Base-by-base conservation (phyloP, 1,140 invertebrate species). In the Oscheius sp. region DNA sequence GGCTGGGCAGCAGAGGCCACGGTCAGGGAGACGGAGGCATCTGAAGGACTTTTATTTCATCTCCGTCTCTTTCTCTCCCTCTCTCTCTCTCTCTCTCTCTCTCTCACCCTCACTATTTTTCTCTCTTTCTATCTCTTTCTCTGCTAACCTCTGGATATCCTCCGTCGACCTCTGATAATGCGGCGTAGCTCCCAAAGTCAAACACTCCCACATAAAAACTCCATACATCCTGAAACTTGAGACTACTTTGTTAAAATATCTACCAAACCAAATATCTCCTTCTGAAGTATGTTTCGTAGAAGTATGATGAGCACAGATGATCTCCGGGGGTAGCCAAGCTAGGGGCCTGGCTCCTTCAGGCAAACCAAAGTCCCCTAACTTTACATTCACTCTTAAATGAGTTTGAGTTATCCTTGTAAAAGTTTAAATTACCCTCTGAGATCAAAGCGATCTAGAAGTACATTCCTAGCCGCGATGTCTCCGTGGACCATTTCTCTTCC, bases 161-260 rank as follows among this genome's bases (percentile, higher is more conserved):
- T 68, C 67, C 52, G 61, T 32, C 2, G 49, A 59, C 26, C 55
- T 58, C 55, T 55, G 52, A 29, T 58, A 68, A 59, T 68, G 67
- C 28, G 67, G 67, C 26, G 52, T 49, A 18, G 67, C 67, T 15
- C 67, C 67, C 28, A 68, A n/a, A 0, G 67, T 68, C 52, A 68
- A 26, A 35, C 67, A 68, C 31, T 68, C 67, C 67, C 67, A 68
- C 13, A 68, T 68, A 29, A 68, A 68, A 29, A 68, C 67, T 46
- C 67, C 67, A n/a, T 59, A 38, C 67, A 59, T 67, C 65, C 38
- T 42, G 38, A n/a, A 42, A 10, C 38, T 42, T 10, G 10, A 10
- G 10, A 42, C n/a, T 10, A 42, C 10, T 10, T 10, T 10, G 38
- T 10, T 10, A n/a, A 42, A 42, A n/a, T 42, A 42, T 10, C 10